Evolutionary conservation across 2,888 invertebrate genomes (phyloP).

Genomic region (Drosophila buzzatii): DNA sequence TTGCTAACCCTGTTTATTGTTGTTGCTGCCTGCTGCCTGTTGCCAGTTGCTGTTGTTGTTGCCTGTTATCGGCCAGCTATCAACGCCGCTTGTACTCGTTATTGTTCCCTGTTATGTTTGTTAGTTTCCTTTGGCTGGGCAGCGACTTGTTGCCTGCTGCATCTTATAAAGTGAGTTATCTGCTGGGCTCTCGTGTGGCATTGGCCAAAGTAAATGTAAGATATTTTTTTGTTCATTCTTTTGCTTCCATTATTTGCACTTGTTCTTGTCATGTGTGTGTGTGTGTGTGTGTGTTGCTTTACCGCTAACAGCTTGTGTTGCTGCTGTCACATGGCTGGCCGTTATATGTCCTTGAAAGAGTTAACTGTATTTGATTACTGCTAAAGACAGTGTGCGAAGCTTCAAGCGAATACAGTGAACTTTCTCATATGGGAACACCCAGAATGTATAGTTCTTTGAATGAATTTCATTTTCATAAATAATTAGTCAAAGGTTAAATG

Average conservation of each 20-base stretch:
- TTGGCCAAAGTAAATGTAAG: constrained; percentile 32
- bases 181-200: constrained; percentile 67
- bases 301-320: constrained; percentile 58
- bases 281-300: constrained; percentile 52
- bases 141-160: constrained; percentile 43
- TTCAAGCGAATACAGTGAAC: background rate
- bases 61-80: constrained; percentile 73
- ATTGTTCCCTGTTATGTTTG: constrained; percentile 76
- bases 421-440: background rate
- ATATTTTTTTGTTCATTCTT: constrained; percentile 13
- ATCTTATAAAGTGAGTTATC: constrained; percentile 76
- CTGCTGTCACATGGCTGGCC: constrained; percentile 61
- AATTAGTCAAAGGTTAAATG: background rate
- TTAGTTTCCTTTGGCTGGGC: constrained; percentile 42
- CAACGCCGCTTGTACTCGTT: constrained; percentile 76
- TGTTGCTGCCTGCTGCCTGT: constrained; percentile 26
- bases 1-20: constrained; percentile 58
- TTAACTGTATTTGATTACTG: constrained; percentile 64
- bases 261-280: constrained; percentile 30
- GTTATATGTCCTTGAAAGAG: constrained; percentile 75
- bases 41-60: constrained; percentile 14
- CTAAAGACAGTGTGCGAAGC: constrained; percentile 6
- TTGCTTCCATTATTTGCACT: constrained; percentile 39
- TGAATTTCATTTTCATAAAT: too few relatives aligned
- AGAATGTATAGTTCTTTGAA: background rate